These are phyloP conservation scores for Psammodynastes pulverulentus DNA, from an alignment of 2,113 vertebrate species.

Conservation along the genomic window DNA sequence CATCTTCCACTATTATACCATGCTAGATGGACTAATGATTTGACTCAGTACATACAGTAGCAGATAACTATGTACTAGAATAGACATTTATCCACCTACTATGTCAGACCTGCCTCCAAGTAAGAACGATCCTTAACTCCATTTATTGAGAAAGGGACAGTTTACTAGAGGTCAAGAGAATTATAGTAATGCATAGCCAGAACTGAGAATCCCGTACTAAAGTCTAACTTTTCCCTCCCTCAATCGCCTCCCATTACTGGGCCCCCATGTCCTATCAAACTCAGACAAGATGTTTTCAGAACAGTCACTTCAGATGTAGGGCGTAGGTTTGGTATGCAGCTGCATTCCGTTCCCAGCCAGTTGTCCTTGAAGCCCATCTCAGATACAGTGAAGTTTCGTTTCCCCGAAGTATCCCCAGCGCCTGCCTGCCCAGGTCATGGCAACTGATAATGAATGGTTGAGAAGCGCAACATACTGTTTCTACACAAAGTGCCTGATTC, in stretches of 20 bases:
- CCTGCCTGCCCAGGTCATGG: neutral
- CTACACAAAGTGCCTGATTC: neutral
- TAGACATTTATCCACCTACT: neutral
- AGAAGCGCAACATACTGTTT: neutral
- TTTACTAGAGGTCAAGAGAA: too few species aligned
- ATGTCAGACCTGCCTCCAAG: too few species aligned
- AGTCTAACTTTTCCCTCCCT: neutral
- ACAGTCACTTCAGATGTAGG: neutral
- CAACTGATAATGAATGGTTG: neutral
- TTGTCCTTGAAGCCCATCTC: neutral
- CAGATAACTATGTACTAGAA: neutral
- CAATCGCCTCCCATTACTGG: neutral
- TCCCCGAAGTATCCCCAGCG: neutral
- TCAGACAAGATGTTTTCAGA: neutral
- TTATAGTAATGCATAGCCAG: neutral
- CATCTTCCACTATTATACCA: neutral
- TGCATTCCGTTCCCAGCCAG: neutral
- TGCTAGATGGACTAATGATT: neutral
- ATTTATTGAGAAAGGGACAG: too few species aligned
- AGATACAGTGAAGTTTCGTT: neutral
- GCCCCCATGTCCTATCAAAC: neutral
- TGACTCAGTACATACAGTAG: neutral
- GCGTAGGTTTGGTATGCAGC: neutral
- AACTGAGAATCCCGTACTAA: neutral
- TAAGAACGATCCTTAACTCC: too few species aligned